A percentile compares a stretch with the other conserved stretches of the same genome.
Conservation (phyloP, 2,888 invertebrate species). For the Nezara viridula region DNA sequence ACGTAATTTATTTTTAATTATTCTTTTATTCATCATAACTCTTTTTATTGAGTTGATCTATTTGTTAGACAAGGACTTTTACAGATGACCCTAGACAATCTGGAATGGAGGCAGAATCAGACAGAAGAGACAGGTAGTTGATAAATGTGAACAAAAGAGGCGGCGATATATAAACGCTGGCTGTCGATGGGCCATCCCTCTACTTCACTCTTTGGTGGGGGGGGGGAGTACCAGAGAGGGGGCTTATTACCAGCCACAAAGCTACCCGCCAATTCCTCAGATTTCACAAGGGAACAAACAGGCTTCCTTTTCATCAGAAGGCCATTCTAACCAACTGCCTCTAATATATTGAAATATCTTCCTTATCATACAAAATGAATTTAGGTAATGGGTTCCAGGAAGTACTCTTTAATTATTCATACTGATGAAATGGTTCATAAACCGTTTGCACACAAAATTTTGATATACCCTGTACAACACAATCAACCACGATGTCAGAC, state of each 20-base stretch:
- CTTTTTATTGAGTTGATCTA: background rate
- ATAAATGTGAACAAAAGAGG: background rate
- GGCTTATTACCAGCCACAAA: background rate
- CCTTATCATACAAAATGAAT: background rate
- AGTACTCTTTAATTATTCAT: background rate
- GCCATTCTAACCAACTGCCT: background rate
- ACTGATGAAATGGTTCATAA: background rate
- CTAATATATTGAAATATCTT: background rate
- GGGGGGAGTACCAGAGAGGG: background rate
- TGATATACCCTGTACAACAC: no score
- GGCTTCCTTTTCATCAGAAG: background rate
- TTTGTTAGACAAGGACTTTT: background rate
- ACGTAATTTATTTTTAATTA: no score
- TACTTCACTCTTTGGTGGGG: background rate
- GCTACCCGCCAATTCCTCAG: background rate
- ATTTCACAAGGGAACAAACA: constrained; percentile 5
- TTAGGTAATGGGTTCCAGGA: background rate
- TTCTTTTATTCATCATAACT: no score
- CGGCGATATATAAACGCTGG: background rate
- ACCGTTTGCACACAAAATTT: no score
- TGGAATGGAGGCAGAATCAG: background rate
- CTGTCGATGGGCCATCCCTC: background rate
- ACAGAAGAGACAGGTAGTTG: background rate
- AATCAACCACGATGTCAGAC: no score
- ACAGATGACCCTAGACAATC: background rate